phyloP scores from a whole-genome alignment of 2,888 invertebrate species.

The Apotomis turbidana region DNA sequence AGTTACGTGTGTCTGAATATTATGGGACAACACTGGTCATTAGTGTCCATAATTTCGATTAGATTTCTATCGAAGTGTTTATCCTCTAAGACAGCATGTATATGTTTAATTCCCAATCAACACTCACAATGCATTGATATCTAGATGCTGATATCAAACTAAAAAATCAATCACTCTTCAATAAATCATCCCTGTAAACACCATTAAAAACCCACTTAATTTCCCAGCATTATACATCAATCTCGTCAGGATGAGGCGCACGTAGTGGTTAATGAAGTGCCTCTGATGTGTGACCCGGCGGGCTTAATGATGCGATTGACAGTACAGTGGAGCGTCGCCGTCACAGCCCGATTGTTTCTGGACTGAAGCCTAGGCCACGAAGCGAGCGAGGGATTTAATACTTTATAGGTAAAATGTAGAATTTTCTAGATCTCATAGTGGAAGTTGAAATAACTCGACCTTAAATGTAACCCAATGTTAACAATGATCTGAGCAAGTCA shows the following conservation, averaged over 20 bases:
- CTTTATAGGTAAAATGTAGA: neutral
- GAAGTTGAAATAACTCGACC: no score
- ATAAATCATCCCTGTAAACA: constrained; percentile 37
- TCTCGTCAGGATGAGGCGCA: constrained; percentile 75
- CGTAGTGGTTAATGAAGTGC: constrained; percentile 79
- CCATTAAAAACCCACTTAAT: constrained; percentile 57
- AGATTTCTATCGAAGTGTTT: no score
- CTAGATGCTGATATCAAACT: neutral
- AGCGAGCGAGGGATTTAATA: constrained; percentile 47
- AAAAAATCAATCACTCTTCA: constrained; percentile 26
- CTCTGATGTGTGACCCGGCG: constrained; percentile 75
- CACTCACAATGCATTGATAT: neutral
- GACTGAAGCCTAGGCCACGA: constrained; percentile 58
- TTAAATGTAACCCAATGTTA: no score
- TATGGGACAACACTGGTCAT: no score
- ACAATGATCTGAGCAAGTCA: no score
- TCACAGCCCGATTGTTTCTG: constrained; percentile 75
- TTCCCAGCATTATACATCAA: constrained; percentile 74
- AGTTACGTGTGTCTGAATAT: no score
- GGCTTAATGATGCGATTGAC: constrained; percentile 79
- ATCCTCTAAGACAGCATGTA: no score
- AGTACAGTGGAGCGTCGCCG: constrained; percentile 73
- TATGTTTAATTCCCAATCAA: no score
- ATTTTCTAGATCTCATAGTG: neutral
- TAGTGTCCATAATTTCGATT: no score